phyloP scores from a whole-genome alignment of 2,113 vertebrate genomes.

The Jaculus jaculus region DNA sequence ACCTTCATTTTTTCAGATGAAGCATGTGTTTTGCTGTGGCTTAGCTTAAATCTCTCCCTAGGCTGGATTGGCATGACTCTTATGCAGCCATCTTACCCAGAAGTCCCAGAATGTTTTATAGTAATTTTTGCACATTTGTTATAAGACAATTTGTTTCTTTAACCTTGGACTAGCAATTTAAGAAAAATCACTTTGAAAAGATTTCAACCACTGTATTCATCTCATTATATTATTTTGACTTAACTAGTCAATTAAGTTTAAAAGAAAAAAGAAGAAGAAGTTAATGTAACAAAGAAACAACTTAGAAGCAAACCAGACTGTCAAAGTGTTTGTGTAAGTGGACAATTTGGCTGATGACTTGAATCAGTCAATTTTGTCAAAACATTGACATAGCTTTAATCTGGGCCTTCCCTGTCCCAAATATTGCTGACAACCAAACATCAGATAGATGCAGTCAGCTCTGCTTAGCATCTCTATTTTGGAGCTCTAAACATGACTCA shows the following conservation, averaged over 20 bases:
- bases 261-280: slow-evolving; percentile 41
- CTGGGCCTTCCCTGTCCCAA: slow-evolving; percentile 50
- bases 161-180: not conserved
- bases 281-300: slow-evolving; percentile 48
- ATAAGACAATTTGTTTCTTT: not conserved
- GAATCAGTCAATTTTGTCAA: slow-evolving; percentile 64
- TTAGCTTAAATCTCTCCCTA: too few species aligned
- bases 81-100: too few species aligned
- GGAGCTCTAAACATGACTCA: not conserved
- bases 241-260: slow-evolving; percentile 18
- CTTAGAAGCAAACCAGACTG: slow-evolving; percentile 44
- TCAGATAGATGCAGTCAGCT: slow-evolving; percentile 9
- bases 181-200: not conserved
- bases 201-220: not conserved
- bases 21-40: too few species aligned
- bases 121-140: not conserved
- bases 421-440: slow-evolving; percentile 31
- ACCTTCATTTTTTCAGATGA: too few species aligned
- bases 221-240: slow-evolving; percentile 1
- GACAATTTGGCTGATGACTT: slow-evolving; percentile 67
- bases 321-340: slow-evolving; percentile 51
- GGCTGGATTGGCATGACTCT: too few species aligned
- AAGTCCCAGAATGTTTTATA: not conserved
- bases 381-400: slow-evolving; percentile 56
- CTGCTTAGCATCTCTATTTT: not conserved